Evolutionary conservation across 2,113 vertebrate genomes (phyloP).

Genomic region (Dicaeum eximium): DNA sequence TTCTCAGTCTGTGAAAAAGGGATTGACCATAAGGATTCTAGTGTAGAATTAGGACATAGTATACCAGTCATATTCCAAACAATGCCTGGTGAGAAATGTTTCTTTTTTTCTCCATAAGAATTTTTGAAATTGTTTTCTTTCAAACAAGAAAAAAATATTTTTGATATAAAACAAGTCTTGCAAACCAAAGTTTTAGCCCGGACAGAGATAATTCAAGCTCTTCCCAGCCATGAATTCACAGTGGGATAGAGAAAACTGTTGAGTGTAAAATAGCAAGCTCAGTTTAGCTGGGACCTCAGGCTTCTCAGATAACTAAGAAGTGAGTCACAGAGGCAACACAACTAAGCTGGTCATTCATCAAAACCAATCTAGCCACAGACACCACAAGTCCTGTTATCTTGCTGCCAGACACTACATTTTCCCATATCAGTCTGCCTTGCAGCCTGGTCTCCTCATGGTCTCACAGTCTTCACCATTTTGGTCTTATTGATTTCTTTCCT

Average conservation of each 20-base stretch:
- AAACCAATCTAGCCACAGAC: slow-evolving; percentile 56
- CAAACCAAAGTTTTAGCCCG: not conserved
- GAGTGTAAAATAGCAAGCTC: not conserved
- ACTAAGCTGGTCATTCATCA: slow-evolving; percentile 66
- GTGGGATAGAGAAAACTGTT: not conserved
- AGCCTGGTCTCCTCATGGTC: not conserved
- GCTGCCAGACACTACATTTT: slow-evolving; percentile 57
- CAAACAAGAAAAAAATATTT: not conserved
- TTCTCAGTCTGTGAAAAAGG: not conserved
- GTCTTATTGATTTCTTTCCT: not conserved
- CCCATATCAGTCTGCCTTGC: slow-evolving; percentile 50
- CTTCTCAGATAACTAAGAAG: slow-evolving; percentile 33
- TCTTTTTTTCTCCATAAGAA: not conserved
- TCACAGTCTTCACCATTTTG: not conserved
- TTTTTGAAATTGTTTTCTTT: not conserved
- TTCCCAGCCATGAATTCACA: slow-evolving; percentile 6
- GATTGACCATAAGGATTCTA: not conserved
- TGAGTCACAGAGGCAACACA: slow-evolving; percentile 54
- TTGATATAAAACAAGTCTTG: not conserved
- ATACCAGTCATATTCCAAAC: not conserved
- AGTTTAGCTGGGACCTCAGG: not conserved
- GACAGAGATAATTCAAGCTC: not conserved
- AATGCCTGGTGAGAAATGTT: accelerated
- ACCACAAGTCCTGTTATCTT: slow-evolving; percentile 52
- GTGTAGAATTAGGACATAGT: accelerated